A percentile compares a stretch with the other conserved stretches of the same genome.
phyloP scores from a whole-genome alignment of 2,888 invertebrate species.

The Clunio marinus region DNA sequence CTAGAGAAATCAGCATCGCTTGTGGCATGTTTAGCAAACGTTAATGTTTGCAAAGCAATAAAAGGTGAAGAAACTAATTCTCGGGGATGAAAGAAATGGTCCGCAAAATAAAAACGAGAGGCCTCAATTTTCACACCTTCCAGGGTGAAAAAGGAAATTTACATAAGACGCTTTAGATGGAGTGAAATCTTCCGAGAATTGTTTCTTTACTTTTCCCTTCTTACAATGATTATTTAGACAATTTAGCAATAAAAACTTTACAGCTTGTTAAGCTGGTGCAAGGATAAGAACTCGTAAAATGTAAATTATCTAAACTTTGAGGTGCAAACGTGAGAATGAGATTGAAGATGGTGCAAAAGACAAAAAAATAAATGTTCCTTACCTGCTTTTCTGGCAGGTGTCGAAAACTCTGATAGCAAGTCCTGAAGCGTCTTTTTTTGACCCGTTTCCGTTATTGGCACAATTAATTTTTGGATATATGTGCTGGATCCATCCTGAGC shows the following conservation, averaged over 20 bases:
- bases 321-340: no score
- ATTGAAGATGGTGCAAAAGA: neutral
- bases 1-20: no score
- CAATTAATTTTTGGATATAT: conserved; percentile 49
- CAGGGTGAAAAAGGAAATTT: neutral
- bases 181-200: conserved; percentile 2
- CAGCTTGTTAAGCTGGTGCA: conserved; percentile 11
- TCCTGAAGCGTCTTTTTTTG: conserved; percentile 49
- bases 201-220: neutral
- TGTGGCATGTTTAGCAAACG: neutral
- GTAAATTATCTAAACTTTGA: no score
- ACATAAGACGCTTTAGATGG: conserved; percentile 1
- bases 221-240: conserved; percentile 21
- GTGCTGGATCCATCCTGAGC: conserved; percentile 43
- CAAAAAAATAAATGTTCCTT: no score
- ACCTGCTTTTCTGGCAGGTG: conserved; percentile 50
- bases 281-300: conserved; percentile 22
- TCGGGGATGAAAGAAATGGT: neutral
- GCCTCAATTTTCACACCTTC: conserved; percentile 18
- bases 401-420: conserved; percentile 49
- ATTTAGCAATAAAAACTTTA: conserved; percentile 25
- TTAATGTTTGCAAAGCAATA: neutral
- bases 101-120: conserved; percentile 3
- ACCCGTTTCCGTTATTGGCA: conserved; percentile 47
- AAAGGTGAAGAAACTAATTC: neutral